Conservation (phyloP, 2,888 invertebrate genomes). For the Epinotia nisella region DNA sequence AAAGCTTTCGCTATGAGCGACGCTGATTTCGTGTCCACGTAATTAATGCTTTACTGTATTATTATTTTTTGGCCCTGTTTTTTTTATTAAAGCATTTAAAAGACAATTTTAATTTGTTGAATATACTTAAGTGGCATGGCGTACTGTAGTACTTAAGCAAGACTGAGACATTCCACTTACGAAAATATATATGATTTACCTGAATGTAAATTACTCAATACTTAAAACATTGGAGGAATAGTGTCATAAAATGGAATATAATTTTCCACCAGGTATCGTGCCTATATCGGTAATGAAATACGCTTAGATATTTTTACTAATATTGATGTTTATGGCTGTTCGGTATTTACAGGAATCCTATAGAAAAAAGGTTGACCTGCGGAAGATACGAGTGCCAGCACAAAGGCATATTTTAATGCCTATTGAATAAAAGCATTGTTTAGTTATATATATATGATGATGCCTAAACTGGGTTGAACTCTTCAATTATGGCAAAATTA, state of each 20-base stretch:
- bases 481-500: conserved; percentile 25
- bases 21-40: conserved; percentile 10
- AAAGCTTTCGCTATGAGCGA: conserved; percentile 26
- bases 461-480: conserved; percentile 11
- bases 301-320: conserved; percentile 35
- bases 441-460: conserved; percentile 25
- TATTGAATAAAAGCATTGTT: conserved; percentile 8
- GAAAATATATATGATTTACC: conserved; percentile 26
- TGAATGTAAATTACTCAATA: too few relatives aligned
- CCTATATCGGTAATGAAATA: conserved; percentile 46
- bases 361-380: background rate
- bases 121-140: conserved; percentile 40
- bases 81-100: conserved; percentile 13
- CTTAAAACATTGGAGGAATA: conserved; percentile 38
- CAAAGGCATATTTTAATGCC: background rate
- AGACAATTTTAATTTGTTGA: conserved; percentile 39
- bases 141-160: conserved; percentile 70
- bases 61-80: conserved; percentile 9
- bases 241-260: conserved; percentile 46
- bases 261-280: conserved; percentile 53
- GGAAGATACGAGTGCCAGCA: background rate
- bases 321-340: conserved; percentile 11
- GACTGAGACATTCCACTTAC: conserved; percentile 79
- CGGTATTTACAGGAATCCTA: background rate
- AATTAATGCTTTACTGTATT: conserved; percentile 8